phyloP scores from a whole-genome alignment of 2,888 invertebrate genomes.

The Allolobophora icterica region DNA sequence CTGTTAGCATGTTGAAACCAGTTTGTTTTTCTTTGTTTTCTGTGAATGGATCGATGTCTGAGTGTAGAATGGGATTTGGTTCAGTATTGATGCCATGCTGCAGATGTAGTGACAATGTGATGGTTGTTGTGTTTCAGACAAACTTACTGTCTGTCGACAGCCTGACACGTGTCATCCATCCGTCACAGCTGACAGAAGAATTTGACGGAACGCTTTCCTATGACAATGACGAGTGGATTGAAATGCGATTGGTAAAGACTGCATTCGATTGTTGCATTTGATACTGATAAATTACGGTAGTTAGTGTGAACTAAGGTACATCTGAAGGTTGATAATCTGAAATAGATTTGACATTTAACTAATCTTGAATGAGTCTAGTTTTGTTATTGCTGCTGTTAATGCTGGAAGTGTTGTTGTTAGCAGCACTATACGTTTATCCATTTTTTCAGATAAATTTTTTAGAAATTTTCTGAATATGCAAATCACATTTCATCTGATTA shows the following conservation, averaged over 20 bases:
- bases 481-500: too few species aligned
- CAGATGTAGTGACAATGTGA: not conserved
- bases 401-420: too few species aligned
- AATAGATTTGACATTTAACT: too few species aligned
- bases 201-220: slow-evolving; percentile 91
- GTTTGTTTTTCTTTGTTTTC: not conserved
- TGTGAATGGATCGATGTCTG: not conserved
- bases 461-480: too few species aligned
- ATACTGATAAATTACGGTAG: not conserved
- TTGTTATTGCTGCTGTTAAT: too few species aligned
- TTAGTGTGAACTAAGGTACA: not conserved
- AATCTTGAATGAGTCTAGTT: too few species aligned
- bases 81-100: not conserved
- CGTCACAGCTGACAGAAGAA: slow-evolving; percentile 88
- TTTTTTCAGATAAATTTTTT: too few species aligned
- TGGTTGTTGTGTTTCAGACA: slow-evolving; percentile 74
- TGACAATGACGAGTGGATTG: slow-evolving; percentile 97
- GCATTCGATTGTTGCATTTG: not conserved
- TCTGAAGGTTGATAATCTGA: too few species aligned
- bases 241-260: slow-evolving; percentile 76
- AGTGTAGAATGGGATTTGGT: not conserved
- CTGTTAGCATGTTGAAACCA: not conserved
- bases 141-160: slow-evolving; percentile 95
- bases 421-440: too few species aligned
- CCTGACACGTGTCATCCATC: slow-evolving; percentile 89